Evolutionary conservation across 1,140 invertebrate species (phyloP), one percentile per base, ranked within the genome.

Genomic region (Drosophila miranda): DNA sequence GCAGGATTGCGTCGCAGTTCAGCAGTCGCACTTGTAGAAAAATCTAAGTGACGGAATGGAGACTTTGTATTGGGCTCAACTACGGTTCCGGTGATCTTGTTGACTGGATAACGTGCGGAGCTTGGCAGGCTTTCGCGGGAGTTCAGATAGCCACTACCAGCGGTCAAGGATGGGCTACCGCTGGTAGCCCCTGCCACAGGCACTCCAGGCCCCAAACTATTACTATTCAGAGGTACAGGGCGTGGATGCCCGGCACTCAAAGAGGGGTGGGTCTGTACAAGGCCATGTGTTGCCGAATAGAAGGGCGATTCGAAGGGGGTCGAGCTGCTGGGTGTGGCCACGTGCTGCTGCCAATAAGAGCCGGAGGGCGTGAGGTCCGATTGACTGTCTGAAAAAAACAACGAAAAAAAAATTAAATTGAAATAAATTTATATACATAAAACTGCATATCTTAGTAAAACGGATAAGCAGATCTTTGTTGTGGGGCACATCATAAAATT

Each of bases 1-100:
- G 94, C 92, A n/a, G 96, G 95, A 92, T 96, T 96, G 57, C 94
- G 94, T 60, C 94, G 93, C 42, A 96, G 90, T 89, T 96, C 95
- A 38, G 95, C 95, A 0, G 95, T 95, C 2, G 95, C 94, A 67
- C 95, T 94, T 67, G 94, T 95, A 46, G 95, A 95, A 86, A 94
- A 96, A 90, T 96, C 95, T 68, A 96, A 90, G 91, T 94, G 93
- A 11, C 91, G 92, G 50, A 93, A 89, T 1, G 92, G 91, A 5
- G 91, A 90, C 68, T 93, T 93, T 30, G 93, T 92, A 83, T 93
- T 93, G 1, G 90, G 90, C 49, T 90, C 80, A 9, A 90, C 89
- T 0, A 90, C 80, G 1, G 89, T 90, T 45, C 82, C 86, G 6
- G 74, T 75, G n/a, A 89, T 79, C 23, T 84, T 75, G 23, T 74